Conservation (phyloP, 2,888 invertebrate species). For the Monochamus alternatus region DNA sequence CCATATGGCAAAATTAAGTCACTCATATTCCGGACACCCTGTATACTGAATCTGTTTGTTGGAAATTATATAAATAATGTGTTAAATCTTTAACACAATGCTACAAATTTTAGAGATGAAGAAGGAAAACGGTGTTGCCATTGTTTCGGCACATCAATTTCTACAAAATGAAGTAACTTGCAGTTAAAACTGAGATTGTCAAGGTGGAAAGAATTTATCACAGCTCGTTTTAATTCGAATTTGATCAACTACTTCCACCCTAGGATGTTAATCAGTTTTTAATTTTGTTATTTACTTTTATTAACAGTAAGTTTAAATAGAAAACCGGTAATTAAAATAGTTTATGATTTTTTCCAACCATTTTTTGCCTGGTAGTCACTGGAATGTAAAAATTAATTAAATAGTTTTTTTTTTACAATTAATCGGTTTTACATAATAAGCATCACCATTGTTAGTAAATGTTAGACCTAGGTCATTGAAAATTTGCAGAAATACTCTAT, state of each 20-base stretch:
- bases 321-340: background rate
- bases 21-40: too few species aligned
- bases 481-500: background rate
- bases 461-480: background rate
- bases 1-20: too few species aligned
- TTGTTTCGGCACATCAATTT: background rate
- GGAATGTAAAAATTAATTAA: background rate
- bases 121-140: too few species aligned
- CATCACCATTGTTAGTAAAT: background rate
- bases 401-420: slow-evolving; percentile 3
- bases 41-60: too few species aligned
- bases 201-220: background rate
- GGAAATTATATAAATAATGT: too few species aligned
- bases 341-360: background rate
- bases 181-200: background rate
- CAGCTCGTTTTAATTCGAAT: background rate
- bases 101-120: too few species aligned
- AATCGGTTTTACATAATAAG: background rate
- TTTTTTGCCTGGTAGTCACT: background rate
- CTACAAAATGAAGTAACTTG: background rate
- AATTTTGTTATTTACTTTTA: background rate
- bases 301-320: background rate
- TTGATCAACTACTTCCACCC: background rate
- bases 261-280: background rate
- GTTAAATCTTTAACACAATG: too few species aligned